Evolutionary conservation across 2,113 vertebrate species (phyloP).

Genomic region (Orientallactaga bullata): DNA sequence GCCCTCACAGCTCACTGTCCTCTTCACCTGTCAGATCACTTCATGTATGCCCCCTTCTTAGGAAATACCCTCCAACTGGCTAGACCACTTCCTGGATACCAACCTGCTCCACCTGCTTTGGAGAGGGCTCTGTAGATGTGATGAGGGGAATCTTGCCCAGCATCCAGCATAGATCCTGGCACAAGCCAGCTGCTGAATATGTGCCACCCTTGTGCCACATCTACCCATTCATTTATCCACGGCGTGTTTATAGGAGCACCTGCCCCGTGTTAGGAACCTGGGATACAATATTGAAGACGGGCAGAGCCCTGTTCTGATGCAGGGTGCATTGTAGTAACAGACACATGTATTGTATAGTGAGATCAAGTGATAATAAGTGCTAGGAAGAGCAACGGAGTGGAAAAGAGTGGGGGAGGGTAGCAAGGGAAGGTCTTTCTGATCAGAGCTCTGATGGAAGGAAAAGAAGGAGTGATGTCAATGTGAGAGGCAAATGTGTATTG

Average conservation of each 20-base stretch:
- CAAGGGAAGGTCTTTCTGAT: background rate
- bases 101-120: background rate
- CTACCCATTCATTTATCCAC: background rate
- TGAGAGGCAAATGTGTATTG: background rate
- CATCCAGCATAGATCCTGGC: background rate
- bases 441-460: background rate
- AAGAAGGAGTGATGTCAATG: background rate
- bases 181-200: background rate
- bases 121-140: background rate
- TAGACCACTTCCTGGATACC: background rate
- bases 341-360: accelerated
- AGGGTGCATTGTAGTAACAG: background rate
- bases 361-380: background rate
- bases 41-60: accelerated
- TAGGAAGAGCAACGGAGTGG: background rate
- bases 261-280: background rate
- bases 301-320: background rate
- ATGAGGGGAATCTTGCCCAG: background rate
- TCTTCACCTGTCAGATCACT: background rate
- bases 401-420: background rate
- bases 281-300: background rate
- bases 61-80: background rate
- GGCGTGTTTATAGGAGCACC: background rate
- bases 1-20: background rate
- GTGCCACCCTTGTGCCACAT: background rate